phyloP scores from a whole-genome alignment of 1,140 invertebrate species.

The Microplitis demolitor region DNA sequence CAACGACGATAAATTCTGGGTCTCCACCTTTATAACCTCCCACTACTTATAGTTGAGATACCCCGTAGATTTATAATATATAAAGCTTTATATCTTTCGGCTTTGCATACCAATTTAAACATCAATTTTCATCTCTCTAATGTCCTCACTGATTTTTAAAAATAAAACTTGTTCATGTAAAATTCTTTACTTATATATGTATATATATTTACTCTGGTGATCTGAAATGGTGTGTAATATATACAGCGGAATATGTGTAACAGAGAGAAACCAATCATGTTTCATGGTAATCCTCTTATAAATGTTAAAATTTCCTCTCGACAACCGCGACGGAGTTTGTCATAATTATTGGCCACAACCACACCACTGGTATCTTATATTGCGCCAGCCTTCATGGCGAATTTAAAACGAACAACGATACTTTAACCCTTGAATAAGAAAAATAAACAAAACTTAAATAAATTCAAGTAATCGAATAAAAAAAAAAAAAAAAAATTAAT shows the following conservation, averaged over 20 bases:
- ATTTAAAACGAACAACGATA: slow-evolving; percentile 15
- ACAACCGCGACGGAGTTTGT: slow-evolving; percentile 36
- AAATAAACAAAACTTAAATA: neutral
- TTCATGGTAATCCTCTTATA: slow-evolving; percentile 30
- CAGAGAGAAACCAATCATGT: neutral
- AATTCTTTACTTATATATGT: neutral
- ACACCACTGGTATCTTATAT: neutral
- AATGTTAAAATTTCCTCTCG: slow-evolving; percentile 9
- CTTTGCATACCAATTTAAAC: neutral
- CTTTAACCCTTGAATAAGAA: slow-evolving; percentile 12
- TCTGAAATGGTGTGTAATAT: neutral
- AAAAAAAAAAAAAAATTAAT: neutral
- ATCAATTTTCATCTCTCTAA: neutral
- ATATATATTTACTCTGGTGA: neutral
- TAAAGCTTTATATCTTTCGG: neutral
- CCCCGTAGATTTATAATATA: slow-evolving; percentile 7
- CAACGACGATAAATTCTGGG: slow-evolving; percentile 33
- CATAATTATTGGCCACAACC: slow-evolving; percentile 35
- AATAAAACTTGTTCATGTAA: neutral
- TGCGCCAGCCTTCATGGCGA: neutral
- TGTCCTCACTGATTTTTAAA: neutral
- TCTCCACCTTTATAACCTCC: slow-evolving; percentile 15
- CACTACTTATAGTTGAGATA: neutral
- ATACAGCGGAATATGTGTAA: neutral
- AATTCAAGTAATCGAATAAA: too few species aligned